Evolutionary conservation across 2,113 vertebrate species (phyloP).

Genomic region (Crotalus helleri): DNA sequence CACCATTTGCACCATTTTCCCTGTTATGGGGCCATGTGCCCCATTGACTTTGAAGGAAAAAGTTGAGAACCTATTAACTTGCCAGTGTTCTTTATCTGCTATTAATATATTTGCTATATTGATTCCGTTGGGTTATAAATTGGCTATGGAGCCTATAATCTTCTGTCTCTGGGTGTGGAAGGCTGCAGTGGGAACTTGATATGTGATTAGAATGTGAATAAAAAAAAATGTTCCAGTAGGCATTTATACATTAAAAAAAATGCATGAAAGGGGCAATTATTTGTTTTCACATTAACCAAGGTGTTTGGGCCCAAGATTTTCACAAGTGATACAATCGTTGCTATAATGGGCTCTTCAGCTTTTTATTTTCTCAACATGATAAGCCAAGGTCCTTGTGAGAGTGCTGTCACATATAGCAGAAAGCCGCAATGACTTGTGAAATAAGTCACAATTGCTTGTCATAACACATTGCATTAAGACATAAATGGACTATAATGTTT

Average conservation of each 20-base stretch:
- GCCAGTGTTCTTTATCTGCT: neutral
- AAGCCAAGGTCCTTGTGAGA: neutral
- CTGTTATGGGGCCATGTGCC: neutral
- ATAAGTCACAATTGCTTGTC: neutral
- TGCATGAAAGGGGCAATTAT: neutral
- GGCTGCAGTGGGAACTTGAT: neutral
- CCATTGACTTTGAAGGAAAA: neutral
- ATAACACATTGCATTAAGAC: neutral
- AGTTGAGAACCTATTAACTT: neutral
- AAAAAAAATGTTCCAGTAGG: neutral
- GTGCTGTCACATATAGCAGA: neutral
- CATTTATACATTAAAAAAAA: neutral
- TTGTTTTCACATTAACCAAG: neutral
- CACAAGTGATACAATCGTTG: neutral
- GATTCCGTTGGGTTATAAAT: neutral
- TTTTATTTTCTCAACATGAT: neutral
- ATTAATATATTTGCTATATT: neutral
- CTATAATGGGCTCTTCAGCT: neutral
- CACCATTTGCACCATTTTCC: neutral
- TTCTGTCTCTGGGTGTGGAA: neutral
- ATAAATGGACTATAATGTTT: neutral
- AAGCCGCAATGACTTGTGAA: neutral
- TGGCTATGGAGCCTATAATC: neutral
- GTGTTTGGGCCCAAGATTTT: neutral
- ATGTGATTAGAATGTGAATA: neutral